These are phyloP conservation scores for Bucco capensis DNA, from an alignment of 2,113 vertebrate species.

Conservation along the genomic window DNA sequence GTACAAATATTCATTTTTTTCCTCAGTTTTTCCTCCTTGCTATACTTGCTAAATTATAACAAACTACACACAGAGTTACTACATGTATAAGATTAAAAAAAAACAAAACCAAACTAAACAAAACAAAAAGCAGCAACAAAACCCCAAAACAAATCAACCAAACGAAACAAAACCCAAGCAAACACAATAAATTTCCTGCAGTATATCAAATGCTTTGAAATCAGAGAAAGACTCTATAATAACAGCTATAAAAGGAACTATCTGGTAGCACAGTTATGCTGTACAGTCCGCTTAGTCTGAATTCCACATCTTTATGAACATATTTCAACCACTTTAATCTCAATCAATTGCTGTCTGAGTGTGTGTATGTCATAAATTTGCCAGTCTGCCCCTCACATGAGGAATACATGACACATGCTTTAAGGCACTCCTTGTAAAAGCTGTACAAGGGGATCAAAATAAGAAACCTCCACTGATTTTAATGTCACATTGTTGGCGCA, in stretches of 20 bases:
- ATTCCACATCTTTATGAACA: constrained; percentile 8
- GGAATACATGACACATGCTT: neutral
- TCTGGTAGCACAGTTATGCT: neutral
- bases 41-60: neutral
- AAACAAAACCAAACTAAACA: neutral
- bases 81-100: neutral
- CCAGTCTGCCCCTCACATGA: neutral
- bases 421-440: constrained; percentile 28
- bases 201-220: neutral
- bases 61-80: neutral
- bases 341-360: neutral
- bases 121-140: neutral
- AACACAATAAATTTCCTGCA: neutral
- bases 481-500: constrained; percentile 24
- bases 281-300: neutral
- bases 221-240: neutral
- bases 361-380: constrained; percentile 15
- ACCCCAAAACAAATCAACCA: too few species aligned
- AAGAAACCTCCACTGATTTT: constrained; percentile 14
- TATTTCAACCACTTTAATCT: neutral
- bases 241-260: constrained; percentile 25
- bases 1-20: neutral
- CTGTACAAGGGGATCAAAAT: neutral
- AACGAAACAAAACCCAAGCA: neutral
- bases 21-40: neutral